Evolutionary conservation across 1,140 invertebrate species (phyloP).

Genomic region (Zophobas atratus): DNA sequence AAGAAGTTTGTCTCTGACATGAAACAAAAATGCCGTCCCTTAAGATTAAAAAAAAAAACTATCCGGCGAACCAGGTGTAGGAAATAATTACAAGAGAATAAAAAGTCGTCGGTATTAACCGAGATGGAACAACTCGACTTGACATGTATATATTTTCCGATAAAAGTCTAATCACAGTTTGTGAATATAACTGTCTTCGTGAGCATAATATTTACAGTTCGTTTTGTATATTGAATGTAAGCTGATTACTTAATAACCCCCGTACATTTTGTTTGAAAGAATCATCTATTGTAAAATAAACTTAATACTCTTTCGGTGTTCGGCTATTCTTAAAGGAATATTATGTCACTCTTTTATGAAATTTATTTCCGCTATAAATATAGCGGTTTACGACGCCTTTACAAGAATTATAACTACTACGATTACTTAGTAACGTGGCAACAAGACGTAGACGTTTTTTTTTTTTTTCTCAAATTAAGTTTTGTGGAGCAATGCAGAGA

Average conservation of each 20-base stretch:
- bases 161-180: constrained; percentile 1
- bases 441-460: too few species aligned
- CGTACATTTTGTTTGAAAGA: too few species aligned
- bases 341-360: constrained; percentile 3
- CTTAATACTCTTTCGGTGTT: neutral
- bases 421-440: neutral
- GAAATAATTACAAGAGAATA: too few species aligned
- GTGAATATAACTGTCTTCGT: constrained; percentile 1
- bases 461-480: too few species aligned
- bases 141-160: neutral
- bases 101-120: neutral
- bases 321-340: neutral
- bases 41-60: too few species aligned
- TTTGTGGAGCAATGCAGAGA: too few species aligned
- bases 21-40: neutral
- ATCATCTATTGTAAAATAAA: neutral
- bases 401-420: neutral
- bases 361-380: constrained; percentile 12
- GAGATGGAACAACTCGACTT: neutral
- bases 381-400: constrained; percentile 5
- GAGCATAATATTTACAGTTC: constrained; percentile 4
- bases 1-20: neutral
- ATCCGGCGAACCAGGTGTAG: too few species aligned
- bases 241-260: neutral
- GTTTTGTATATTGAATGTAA: neutral